These are phyloP conservation scores for Chauna torquata DNA, from an alignment of 2,113 vertebrate species.

Conservation along the genomic window DNA sequence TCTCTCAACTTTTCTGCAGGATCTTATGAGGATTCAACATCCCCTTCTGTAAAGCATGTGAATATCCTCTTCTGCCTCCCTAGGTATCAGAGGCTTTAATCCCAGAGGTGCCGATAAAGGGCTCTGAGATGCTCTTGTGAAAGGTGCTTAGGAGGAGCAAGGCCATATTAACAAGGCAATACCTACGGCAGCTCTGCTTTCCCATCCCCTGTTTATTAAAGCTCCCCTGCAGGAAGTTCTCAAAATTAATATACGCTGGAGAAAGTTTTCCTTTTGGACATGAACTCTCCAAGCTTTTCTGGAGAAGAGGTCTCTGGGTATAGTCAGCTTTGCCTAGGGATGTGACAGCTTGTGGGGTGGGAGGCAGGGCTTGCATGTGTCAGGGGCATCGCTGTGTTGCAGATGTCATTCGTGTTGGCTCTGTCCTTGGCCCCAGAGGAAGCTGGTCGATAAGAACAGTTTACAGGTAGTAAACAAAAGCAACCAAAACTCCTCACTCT, in stretches of 20 bases:
- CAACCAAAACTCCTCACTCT: background rate
- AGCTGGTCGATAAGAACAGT: background rate
- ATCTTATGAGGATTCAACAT: background rate
- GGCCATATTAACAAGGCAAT: rapidly evolving
- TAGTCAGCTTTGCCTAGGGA: background rate
- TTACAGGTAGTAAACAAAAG: background rate
- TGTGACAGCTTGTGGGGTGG: background rate
- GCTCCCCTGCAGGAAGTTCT: background rate
- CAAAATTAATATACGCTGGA: background rate
- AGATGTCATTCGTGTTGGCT: background rate
- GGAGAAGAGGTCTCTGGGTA: background rate
- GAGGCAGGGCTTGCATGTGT: background rate
- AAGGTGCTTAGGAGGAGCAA: background rate
- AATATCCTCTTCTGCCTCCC: background rate
- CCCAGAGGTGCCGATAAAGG: rapidly evolving
- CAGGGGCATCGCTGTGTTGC: background rate
- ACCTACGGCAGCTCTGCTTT: background rate
- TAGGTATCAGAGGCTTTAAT: background rate
- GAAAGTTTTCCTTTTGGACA: background rate
- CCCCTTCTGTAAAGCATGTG: background rate
- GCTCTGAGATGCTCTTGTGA: background rate
- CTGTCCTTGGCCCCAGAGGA: background rate
- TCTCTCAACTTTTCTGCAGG: background rate
- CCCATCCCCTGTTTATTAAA: background rate
- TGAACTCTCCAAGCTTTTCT: background rate